A percentile compares a stretch with the other conserved stretches of the same genome.
Conservation (phyloP, 2,797 vertebrate species). For the Mormyrus proboscirostris region DNA sequence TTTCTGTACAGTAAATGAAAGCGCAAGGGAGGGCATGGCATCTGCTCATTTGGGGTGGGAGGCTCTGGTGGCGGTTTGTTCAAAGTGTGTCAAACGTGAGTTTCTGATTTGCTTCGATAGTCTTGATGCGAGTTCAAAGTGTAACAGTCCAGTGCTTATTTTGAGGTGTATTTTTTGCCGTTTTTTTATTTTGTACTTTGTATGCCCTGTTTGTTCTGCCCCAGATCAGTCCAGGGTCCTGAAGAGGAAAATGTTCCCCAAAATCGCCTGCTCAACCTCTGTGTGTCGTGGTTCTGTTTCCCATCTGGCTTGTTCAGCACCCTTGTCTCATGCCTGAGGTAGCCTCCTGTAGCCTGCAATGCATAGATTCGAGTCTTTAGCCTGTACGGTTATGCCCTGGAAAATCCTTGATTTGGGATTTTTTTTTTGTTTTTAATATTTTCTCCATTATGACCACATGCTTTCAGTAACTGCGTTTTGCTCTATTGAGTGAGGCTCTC, state of each 20-base stretch:
- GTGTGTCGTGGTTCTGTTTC: neutral
- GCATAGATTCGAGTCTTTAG: neutral
- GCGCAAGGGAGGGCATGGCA: neutral
- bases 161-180: neutral
- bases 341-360: neutral
- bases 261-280: neutral
- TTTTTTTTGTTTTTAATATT: neutral
- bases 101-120: neutral
- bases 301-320: neutral
- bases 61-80: neutral
- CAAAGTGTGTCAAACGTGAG: neutral
- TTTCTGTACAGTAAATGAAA: neutral
- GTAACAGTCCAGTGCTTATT: neutral
- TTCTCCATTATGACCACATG: neutral
- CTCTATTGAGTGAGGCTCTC: neutral
- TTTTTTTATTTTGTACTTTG: neutral
- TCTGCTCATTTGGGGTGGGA: neutral
- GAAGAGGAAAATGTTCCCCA: neutral
- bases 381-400: neutral
- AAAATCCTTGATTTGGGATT: neutral
- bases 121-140: neutral
- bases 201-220: neutral
- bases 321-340: neutral
- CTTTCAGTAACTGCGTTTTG: neutral
- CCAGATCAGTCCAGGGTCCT: neutral